Evolutionary conservation across 2,113 vertebrate genomes (phyloP).

Genomic region (Leuciscus idus): DNA sequence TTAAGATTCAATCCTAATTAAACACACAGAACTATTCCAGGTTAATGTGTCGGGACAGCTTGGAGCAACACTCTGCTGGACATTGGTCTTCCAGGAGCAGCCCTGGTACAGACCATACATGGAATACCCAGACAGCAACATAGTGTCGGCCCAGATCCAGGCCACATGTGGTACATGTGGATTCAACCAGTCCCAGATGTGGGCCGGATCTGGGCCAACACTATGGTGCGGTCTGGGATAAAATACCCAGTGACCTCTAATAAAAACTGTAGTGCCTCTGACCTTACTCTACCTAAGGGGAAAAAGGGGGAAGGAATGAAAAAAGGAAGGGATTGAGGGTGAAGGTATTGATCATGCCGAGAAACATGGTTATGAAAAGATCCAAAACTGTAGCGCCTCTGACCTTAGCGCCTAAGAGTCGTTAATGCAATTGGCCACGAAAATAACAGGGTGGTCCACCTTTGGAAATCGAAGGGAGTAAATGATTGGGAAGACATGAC

Average conservation of each 20-base stretch:
- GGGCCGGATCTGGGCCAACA: no score
- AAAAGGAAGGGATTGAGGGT: background rate
- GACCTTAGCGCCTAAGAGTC: background rate
- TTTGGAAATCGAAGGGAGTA: constrained; percentile 25
- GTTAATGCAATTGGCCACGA: background rate
- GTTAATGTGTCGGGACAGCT: background rate
- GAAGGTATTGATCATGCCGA: background rate
- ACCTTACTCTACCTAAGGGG: no score
- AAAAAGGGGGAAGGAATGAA: background rate
- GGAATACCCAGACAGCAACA: background rate
- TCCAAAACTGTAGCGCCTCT: background rate
- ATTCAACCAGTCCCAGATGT: no score
- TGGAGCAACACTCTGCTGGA: background rate
- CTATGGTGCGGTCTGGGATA: background rate
- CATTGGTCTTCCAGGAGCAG: background rate
- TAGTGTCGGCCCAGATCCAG: no score
- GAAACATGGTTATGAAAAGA: background rate
- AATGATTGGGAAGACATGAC: background rate
- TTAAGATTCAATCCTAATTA: no score
- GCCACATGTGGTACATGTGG: no score
- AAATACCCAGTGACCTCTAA: background rate
- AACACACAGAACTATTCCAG: background rate
- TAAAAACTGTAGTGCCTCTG: no score
- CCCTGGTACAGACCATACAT: background rate
- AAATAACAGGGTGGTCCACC: background rate